Percentiles rank a stretch among this genome's conserved stretches.
These are phyloP conservation scores for Electrophaes corylata DNA, from an alignment of 2,888 invertebrate species.

Conservation along the genomic window DNA sequence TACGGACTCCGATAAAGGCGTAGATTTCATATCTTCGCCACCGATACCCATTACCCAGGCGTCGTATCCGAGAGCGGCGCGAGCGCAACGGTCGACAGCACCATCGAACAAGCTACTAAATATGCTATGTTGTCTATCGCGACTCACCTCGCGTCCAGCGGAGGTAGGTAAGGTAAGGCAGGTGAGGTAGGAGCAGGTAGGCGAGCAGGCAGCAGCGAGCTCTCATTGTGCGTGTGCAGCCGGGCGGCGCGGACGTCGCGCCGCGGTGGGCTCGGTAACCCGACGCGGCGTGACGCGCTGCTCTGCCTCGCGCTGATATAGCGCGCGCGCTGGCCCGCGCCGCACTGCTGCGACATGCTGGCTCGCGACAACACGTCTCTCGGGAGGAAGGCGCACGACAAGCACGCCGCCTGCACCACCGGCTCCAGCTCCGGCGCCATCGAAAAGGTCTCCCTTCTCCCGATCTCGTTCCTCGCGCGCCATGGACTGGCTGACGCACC, in stretches of 20 bases:
- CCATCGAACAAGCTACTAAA: not conserved
- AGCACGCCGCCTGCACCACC: constrained; percentile 44
- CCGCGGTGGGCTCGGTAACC: too few species aligned
- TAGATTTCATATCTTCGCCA: not conserved
- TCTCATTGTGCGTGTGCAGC: too few species aligned
- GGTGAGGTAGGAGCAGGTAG: not conserved
- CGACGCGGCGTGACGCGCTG: too few species aligned
- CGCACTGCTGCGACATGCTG: constrained; percentile 40
- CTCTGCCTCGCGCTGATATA: too few species aligned
- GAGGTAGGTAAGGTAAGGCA: constrained; percentile 38
- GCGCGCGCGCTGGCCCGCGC: constrained; percentile 18
- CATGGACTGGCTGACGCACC: too few species aligned
- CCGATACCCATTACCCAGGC: too few species aligned
- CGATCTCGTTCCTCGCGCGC: constrained; percentile 21
- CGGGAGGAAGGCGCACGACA: constrained; percentile 63
- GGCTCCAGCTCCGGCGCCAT: constrained; percentile 17
- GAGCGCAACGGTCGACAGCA: too few species aligned
- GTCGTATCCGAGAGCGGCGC: too few species aligned
- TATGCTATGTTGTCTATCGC: constrained; percentile 54
- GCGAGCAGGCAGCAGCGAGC: constrained; percentile 8
- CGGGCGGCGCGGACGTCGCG: constrained; percentile 16
- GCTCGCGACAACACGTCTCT: constrained; percentile 60
- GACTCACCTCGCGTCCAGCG: constrained; percentile 37
- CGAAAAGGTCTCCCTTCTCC: constrained; percentile 57
- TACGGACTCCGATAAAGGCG: constrained; percentile 8